Evolutionary conservation across 1,140 invertebrate genomes (phyloP), one percentile per base, ranked within the genome.

Genomic region (Odontomachus brunneus): DNA sequence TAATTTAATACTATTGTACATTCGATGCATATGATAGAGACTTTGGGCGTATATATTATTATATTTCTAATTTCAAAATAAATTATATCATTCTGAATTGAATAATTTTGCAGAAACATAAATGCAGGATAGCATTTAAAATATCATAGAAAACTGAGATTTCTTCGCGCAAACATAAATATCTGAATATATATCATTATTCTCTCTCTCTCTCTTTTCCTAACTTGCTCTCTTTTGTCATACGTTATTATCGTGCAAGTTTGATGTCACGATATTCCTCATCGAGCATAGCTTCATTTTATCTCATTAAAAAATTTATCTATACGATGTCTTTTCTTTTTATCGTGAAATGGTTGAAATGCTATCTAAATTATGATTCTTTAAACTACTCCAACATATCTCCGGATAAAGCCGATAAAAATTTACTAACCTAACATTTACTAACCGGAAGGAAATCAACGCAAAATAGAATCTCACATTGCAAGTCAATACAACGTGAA

Each of bases 291-390:
- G 29, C n/a, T 76, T 2, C 2, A 66, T 29, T 80, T 57, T 3
- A 48, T 4, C 3, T 71, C 55, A n/a, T 62, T 63, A 57, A 71
- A 71, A 59, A 80, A 48, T 57, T 69, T 76, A 33, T n/a, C n/a
- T 7, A 48, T 66, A 38, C 7, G 33, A 76, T 69, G 24, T 59
- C 24, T 69, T 71, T 71, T 80, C 11, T 17, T 55, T 22, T 9
- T 7, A 19, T 19, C 69, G 44, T 38, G 26, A 48, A 76, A 66
- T 44, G 9, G 9, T 11, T 44, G 38, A 11, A 11, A 44, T 44
- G 5, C 29, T 33, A 44, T 5, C 38, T 44, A 44, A 44, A 44
- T 44, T 44, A 44, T 11, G 19, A 76, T 48, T 69, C 17, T 55
- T 51, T 17, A 7, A 0, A 1, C 15, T 78, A 69, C 15, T 48